Conservation (phyloP, 2,113 vertebrate genomes). For the Mungos mungo region DNA sequence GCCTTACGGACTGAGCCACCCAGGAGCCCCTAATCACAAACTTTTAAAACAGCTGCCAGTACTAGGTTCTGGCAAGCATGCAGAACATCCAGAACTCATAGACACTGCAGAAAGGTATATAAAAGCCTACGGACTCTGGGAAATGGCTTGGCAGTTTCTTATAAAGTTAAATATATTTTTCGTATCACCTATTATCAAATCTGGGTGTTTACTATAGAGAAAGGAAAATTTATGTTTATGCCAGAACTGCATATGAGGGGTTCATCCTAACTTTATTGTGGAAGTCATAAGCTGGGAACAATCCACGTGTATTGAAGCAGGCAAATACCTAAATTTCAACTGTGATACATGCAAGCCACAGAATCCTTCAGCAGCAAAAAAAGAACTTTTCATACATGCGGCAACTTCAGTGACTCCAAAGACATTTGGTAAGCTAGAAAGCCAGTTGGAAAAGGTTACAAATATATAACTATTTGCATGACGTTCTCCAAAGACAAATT, state of each 20-base stretch:
- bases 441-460: background rate
- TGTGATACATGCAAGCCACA: rapidly evolving
- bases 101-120: background rate
- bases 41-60: background rate
- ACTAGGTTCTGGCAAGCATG: background rate
- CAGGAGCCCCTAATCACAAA: background rate
- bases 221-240: background rate
- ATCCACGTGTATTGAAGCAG: background rate
- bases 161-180: background rate
- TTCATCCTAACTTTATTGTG: background rate
- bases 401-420: background rate
- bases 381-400: background rate
- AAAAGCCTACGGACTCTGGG: background rate
- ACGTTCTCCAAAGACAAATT: background rate
- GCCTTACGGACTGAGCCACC: no score
- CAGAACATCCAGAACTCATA: background rate
- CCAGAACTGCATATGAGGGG: background rate
- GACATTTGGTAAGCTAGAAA: background rate
- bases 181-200: background rate
- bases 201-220: background rate
- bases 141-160: background rate
- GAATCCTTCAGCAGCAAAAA: background rate
- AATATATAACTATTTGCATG: rapidly evolving
- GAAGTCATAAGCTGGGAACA: background rate
- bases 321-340: background rate